Evolutionary conservation across 2,888 invertebrate genomes (phyloP).

Genomic region (Lomographa bimaculata): DNA sequence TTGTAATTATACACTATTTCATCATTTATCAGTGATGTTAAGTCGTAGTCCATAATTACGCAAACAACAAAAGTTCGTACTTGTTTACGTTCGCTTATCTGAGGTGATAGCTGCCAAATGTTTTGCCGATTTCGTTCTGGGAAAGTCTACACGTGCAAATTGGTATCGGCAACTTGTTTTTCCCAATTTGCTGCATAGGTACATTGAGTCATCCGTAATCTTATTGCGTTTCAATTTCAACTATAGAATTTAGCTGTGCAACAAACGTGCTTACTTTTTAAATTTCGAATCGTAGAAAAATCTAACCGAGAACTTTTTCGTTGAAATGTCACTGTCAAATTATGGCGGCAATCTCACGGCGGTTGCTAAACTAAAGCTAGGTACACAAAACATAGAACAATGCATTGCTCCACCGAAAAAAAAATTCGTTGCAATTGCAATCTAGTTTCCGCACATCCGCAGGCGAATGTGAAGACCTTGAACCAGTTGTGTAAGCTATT

Average conservation of each 20-base stretch:
- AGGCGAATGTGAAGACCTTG: slow-evolving; percentile 80
- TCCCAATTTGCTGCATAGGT: slow-evolving; percentile 16
- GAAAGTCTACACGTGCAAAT: slow-evolving; percentile 21
- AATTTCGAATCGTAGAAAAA: not conserved
- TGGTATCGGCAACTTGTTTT: slow-evolving; percentile 21
- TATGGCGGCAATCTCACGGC: no score
- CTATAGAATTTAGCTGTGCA: no score
- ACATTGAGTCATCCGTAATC: slow-evolving; percentile 18
- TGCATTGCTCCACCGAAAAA: slow-evolving; percentile 34
- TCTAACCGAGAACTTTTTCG: no score
- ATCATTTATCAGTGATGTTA: no score
- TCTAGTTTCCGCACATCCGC: slow-evolving; percentile 77
- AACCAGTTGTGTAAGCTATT: slow-evolving; percentile 81
- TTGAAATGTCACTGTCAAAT: slow-evolving; percentile 7
- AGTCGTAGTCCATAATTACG: not conserved
- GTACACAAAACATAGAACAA: slow-evolving; percentile 26
- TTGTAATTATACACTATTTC: no score
- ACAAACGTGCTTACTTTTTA: not conserved
- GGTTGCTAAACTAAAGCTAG: slow-evolving; percentile 14
- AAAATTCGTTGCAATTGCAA: slow-evolving; percentile 34
- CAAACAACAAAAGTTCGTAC: slow-evolving; percentile 3
- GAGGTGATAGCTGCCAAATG: slow-evolving; percentile 6
- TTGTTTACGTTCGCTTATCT: slow-evolving; percentile 12
- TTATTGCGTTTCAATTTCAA: slow-evolving; percentile 12
- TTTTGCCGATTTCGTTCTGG: slow-evolving; percentile 16